phyloP scores from a whole-genome alignment of 2,113 vertebrate genomes.

The Seriola quinqueradiata region DNA sequence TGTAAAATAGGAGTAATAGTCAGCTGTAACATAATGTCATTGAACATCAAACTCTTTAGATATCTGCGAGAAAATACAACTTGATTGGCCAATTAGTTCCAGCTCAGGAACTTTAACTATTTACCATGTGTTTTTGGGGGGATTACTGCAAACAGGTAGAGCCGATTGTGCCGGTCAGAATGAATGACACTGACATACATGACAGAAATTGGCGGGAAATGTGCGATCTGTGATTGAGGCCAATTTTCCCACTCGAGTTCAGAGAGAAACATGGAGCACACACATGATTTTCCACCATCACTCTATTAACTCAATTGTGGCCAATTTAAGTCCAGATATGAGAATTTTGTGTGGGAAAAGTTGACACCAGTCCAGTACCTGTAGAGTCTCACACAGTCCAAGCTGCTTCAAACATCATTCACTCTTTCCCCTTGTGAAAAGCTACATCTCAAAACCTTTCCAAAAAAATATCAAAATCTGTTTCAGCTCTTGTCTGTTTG shows the following conservation, averaged over 20 bases:
- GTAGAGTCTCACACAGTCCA: constrained; percentile 2
- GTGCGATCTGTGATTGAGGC: constrained; percentile 55
- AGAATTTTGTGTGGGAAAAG: constrained; percentile 20
- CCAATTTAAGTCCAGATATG: constrained; percentile 59
- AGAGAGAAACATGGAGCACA: constrained; percentile 13
- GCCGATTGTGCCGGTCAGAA: constrained; percentile 37
- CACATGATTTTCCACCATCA: constrained; percentile 63
- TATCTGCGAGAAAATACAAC: constrained; percentile 26
- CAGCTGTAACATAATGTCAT: constrained; percentile 8
- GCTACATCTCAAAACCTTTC: neutral
- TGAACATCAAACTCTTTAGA: constrained; percentile 27
- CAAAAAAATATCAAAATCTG: neutral
- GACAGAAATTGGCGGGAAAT: constrained; percentile 49
- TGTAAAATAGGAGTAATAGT: constrained; percentile 25
- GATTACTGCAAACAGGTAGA: constrained; percentile 36
- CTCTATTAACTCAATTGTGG: constrained; percentile 69
- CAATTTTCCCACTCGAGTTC: constrained; percentile 55
- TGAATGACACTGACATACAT: constrained; percentile 50
- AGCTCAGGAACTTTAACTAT: constrained; percentile 36
- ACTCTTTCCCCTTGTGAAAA: neutral
- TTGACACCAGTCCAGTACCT: constrained; percentile 41
- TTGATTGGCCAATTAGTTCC: constrained; percentile 57
- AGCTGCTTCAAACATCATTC: neutral
- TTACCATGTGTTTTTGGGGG: constrained; percentile 15
- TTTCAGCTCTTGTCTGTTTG: constrained; percentile 30